Conservation (phyloP, 2,113 vertebrate genomes). For the Gymnobelideus leadbeateri region DNA sequence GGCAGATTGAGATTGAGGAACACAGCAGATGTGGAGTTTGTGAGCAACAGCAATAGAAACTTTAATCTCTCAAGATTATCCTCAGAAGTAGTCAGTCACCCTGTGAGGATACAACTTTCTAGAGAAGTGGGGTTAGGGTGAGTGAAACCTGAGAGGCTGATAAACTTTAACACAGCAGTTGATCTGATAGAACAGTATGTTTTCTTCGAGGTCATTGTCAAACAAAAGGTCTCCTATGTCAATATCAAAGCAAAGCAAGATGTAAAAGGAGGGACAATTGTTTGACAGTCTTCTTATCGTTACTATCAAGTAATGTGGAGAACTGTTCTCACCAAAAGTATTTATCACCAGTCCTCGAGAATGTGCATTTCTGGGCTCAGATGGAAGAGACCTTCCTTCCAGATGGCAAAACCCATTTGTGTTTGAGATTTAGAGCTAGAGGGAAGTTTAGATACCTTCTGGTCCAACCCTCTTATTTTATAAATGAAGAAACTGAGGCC, state of each 20-base stretch:
- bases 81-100: background rate
- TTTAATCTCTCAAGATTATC: background rate
- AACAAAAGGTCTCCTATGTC: background rate
- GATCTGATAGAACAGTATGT: background rate
- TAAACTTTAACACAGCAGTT: background rate
- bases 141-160: background rate
- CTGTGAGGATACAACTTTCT: background rate
- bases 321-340: background rate
- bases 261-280: background rate
- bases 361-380: background rate
- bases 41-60: background rate
- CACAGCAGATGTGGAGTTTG: background rate
- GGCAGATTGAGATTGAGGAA: background rate
- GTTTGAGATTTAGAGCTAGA: background rate
- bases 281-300: background rate
- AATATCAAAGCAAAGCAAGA: background rate
- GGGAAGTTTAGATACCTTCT: background rate
- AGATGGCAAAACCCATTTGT: background rate
- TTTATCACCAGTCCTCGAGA: background rate
- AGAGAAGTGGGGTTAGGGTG: background rate
- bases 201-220: background rate
- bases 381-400: background rate
- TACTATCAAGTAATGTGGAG: background rate
- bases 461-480: background rate
- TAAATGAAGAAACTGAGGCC: background rate